Evolutionary conservation across 2,113 vertebrate species (phyloP).

Genomic region (Empidonax alnorum): DNA sequence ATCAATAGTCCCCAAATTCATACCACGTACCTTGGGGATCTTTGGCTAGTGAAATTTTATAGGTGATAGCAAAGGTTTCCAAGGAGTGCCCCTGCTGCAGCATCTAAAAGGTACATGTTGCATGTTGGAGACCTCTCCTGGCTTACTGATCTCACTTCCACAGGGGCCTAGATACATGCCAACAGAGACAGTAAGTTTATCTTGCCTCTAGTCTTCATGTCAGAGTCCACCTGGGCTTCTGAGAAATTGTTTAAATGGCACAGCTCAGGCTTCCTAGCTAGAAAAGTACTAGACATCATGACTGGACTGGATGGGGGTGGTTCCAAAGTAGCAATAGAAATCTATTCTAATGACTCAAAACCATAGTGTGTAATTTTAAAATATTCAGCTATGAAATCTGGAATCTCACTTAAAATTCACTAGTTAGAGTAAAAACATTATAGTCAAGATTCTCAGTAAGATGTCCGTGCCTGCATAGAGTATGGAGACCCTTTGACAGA

Average conservation of each 20-base stretch:
- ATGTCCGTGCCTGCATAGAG: rapidly evolving
- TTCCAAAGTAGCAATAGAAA: neutral
- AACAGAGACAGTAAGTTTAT: neutral
- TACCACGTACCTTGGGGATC: rapidly evolving
- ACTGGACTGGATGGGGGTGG: neutral
- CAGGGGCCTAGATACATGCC: rapidly evolving
- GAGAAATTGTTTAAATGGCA: neutral
- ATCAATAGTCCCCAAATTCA: neutral
- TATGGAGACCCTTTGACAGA: neutral
- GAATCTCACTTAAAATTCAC: neutral
- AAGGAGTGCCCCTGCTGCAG: neutral
- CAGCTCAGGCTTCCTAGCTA: neutral
- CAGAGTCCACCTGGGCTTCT: neutral
- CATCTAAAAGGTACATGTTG: neutral
- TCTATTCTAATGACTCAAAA: neutral
- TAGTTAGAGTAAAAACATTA: neutral
- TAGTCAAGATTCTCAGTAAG: neutral
- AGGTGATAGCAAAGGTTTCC: neutral
- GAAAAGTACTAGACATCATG: neutral
- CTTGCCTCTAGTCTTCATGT: neutral
- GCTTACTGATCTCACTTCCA: neutral
- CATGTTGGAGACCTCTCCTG: neutral
- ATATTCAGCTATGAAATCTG: neutral
- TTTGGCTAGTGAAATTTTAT: neutral
- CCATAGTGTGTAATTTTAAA: neutral